A percentile compares a stretch with the other conserved stretches of the same genome.
Conservation (phyloP, 2,113 vertebrate species). For the Sula dactylatra region DNA sequence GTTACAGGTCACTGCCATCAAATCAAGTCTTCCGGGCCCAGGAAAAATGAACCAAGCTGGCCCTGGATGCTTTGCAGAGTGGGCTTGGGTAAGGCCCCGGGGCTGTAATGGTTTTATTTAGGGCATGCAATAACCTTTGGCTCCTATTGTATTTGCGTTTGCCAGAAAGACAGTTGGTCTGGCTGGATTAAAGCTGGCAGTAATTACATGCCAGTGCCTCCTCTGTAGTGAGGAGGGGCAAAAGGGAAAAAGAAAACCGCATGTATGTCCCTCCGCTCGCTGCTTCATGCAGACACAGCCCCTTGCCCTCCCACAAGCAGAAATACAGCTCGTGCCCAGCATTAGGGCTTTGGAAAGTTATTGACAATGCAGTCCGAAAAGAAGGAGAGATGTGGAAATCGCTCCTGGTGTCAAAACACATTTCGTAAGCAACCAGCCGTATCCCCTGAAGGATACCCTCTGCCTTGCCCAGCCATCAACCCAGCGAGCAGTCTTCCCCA, state of each 20-base stretch:
- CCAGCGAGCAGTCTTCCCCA: background rate
- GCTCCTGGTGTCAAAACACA: background rate
- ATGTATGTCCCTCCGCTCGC: rapidly evolving
- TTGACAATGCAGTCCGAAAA: background rate
- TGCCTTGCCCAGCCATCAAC: background rate
- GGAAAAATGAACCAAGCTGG: background rate
- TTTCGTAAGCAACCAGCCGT: background rate
- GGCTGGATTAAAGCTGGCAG: background rate
- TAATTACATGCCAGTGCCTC: constrained; percentile 1
- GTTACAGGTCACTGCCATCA: background rate
- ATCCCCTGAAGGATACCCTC: background rate
- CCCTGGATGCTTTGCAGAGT: background rate
- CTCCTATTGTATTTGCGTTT: constrained; percentile 1
- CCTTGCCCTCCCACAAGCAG: rapidly evolving
- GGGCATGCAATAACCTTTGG: constrained; percentile 43
- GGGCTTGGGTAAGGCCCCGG: background rate
- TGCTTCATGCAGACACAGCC: background rate
- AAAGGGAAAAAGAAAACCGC: background rate
- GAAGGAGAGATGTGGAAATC: background rate
- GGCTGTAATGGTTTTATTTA: constrained; percentile 17
- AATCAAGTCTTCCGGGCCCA: background rate
- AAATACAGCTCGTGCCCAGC: background rate
- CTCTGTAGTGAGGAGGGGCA: background rate
- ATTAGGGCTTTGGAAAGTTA: background rate
- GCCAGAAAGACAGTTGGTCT: constrained; percentile 50